Percentiles rank a stretch among this genome's conserved stretches.
These are phyloP conservation scores for Mactra quadrangularis DNA, from an alignment of 1,140 invertebrate genomes.

Conservation along the genomic window DNA sequence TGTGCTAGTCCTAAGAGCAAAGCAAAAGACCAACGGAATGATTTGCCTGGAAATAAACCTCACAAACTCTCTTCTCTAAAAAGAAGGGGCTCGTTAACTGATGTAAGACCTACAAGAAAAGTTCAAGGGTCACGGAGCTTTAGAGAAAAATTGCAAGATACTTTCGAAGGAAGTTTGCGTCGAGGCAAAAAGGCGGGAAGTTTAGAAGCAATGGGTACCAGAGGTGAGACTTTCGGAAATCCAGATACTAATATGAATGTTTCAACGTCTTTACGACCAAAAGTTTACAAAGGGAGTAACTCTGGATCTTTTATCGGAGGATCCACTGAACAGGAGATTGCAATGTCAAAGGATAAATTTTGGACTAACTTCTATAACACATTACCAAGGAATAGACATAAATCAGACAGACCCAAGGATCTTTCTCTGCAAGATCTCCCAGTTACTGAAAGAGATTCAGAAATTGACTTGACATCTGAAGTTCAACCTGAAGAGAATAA, in stretches of 20 bases:
- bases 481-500: constrained; percentile 7
- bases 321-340: not conserved
- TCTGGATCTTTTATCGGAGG: not conserved
- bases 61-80: constrained; percentile 43
- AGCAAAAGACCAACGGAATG: constrained; percentile 44
- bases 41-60: constrained; percentile 6
- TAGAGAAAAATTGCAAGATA: constrained; percentile 58
- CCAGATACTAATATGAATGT: constrained; percentile 62
- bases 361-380: constrained; percentile 64
- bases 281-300: constrained; percentile 29
- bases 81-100: constrained; percentile 54
- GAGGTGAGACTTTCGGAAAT: constrained; percentile 47
- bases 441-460: constrained; percentile 53
- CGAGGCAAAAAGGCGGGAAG: constrained; percentile 57
- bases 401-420: constrained; percentile 56
- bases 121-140: constrained; percentile 52
- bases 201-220: constrained; percentile 40
- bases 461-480: constrained; percentile 39
- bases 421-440: constrained; percentile 57
- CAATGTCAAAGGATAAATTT: constrained; percentile 53
- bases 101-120: constrained; percentile 54
- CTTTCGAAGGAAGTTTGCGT: constrained; percentile 58
- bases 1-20: constrained; percentile 61
- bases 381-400: constrained; percentile 55
- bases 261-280: constrained; percentile 52